These are phyloP conservation scores for Andrena praecox DNA, from an alignment of 2,888 invertebrate genomes.

Conservation along the genomic window DNA sequence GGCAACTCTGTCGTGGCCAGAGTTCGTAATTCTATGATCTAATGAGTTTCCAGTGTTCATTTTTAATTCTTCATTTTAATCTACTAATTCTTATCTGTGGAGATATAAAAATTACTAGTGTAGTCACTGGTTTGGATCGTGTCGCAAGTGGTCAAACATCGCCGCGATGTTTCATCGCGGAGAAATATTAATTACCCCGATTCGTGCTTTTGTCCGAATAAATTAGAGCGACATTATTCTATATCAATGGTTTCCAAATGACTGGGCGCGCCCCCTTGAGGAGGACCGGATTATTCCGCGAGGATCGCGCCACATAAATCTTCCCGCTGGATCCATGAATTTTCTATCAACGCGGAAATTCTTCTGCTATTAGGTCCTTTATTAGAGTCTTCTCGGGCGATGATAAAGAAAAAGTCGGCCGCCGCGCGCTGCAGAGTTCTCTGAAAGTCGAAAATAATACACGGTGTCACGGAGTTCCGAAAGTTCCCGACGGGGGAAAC, in stretches of 20 bases:
- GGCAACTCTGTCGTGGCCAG: no score
- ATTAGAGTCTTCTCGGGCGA: constrained; percentile 39
- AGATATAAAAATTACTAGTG: not conserved
- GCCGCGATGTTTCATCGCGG: not conserved
- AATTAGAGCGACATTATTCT: constrained; percentile 31
- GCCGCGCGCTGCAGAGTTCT: not conserved
- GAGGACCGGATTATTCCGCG: constrained; percentile 20
- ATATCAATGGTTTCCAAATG: constrained; percentile 46
- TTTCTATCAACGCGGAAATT: constrained; percentile 53
- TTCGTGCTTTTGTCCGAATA: constrained; percentile 27
- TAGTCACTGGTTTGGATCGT: not conserved
- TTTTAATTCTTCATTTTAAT: no score
- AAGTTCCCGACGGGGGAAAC: constrained; percentile 29
- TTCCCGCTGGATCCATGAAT: constrained; percentile 41
- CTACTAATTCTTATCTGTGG: no score
- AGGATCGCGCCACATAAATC: constrained; percentile 43
- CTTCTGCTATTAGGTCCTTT: constrained; percentile 47
- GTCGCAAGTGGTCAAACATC: not conserved
- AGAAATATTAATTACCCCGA: constrained; percentile 46
- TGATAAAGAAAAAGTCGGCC: constrained; percentile 28
- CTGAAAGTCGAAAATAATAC: constrained; percentile 51
- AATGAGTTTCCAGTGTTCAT: no score
- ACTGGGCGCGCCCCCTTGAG: constrained; percentile 27
- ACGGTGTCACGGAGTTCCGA: constrained; percentile 32
- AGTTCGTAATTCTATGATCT: no score